Percentiles rank a stretch among this genome's conserved stretches.
These are phyloP conservation scores for Hypercompe scribonia DNA, from an alignment of 2,888 invertebrate genomes.

Conservation along the genomic window DNA sequence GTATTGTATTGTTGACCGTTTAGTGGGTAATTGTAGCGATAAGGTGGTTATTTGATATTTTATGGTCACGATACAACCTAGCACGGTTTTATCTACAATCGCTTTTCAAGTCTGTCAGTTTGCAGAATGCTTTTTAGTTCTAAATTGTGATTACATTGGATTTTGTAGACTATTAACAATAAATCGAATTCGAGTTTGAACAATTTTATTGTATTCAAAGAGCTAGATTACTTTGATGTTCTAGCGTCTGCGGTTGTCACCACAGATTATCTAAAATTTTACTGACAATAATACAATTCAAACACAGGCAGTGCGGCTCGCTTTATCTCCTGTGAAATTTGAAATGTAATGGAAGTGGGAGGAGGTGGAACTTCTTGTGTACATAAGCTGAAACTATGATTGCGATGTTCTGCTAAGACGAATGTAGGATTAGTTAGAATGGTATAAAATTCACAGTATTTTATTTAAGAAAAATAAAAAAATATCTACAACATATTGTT, in stretches of 20 bases:
- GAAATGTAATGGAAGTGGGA: not conserved
- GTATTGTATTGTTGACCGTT: conserved; percentile 17
- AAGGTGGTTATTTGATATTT: conserved; percentile 9
- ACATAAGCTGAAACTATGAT: not conserved
- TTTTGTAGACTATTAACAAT: not conserved
- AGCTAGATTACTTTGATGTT: not conserved
- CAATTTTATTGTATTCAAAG: not conserved
- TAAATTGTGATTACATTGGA: no score
- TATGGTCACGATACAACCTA: not conserved
- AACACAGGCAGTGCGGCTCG: not conserved
- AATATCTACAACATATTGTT: not conserved
- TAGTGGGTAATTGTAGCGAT: conserved; percentile 14
- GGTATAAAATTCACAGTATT: not conserved
- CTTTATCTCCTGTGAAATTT: not conserved
- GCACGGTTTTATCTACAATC: not conserved
- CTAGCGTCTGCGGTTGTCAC: not conserved
- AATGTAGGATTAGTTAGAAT: not conserved
- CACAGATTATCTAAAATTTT: not conserved
- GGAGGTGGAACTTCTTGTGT: not conserved
- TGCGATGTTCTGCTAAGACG: not conserved
- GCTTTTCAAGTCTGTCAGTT: not conserved
- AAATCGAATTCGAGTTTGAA: not conserved
- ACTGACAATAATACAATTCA: not conserved
- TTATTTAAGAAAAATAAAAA: not conserved
- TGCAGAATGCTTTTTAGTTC: not conserved